phyloP scores from a whole-genome alignment of 2,888 invertebrate genomes.

The Cybosia mesomella region DNA sequence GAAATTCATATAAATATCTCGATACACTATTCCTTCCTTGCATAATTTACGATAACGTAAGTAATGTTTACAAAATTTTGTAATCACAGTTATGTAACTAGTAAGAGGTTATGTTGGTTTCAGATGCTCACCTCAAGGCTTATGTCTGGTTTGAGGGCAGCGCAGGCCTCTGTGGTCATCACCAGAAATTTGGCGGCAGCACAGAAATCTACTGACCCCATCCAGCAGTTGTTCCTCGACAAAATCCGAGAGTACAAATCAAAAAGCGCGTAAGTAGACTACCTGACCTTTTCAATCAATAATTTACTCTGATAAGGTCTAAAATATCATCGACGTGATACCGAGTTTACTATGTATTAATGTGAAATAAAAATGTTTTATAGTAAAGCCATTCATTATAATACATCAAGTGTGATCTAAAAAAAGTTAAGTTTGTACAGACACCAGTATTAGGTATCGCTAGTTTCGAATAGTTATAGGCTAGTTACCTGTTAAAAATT shows the following conservation, averaged over 20 bases:
- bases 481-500: too few relatives aligned
- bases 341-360: neutral
- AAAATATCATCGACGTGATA: neutral
- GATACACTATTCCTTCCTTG: neutral
- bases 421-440: too few relatives aligned
- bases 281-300: conserved; percentile 31
- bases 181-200: conserved; percentile 91
- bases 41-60: conserved; percentile 9
- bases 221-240: conserved; percentile 97
- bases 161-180: conserved; percentile 82
- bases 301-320: neutral
- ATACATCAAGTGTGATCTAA: too few relatives aligned
- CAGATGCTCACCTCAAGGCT: conserved; percentile 87
- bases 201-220: conserved; percentile 94
- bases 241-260: conserved; percentile 96
- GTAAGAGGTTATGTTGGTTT: conserved; percentile 76
- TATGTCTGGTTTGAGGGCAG: conserved; percentile 82
- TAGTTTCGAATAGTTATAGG: too few relatives aligned
- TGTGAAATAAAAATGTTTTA: neutral
- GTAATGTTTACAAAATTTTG: conserved; percentile 31
- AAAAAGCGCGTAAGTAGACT: conserved; percentile 92
- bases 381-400: neutral
- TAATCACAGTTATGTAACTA: conserved; percentile 68
- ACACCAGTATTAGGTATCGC: too few relatives aligned
- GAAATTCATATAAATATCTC: conserved; percentile 13